These are phyloP conservation scores for Acestrorhynchus altus DNA, from an alignment of 2,797 vertebrate species.

Conservation along the genomic window DNA sequence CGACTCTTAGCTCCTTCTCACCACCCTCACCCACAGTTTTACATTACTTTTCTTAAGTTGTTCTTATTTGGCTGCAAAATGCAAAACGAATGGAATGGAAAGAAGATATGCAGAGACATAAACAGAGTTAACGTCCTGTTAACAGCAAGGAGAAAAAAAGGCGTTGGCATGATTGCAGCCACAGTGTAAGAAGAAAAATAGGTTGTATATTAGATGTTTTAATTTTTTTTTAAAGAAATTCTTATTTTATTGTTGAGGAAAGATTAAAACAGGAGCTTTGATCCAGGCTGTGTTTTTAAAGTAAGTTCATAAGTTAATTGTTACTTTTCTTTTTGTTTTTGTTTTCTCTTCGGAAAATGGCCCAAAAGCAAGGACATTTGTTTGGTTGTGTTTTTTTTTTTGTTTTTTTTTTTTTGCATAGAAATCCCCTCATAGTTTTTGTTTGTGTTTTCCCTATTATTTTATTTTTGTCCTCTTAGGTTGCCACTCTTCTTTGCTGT, in stretches of 20 bases:
- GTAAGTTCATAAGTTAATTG: slow-evolving; percentile 43
- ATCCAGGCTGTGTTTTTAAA: slow-evolving; percentile 71
- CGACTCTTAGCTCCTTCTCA: slow-evolving; percentile 83
- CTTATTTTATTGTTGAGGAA: slow-evolving; percentile 74
- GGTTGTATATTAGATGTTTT: slow-evolving; percentile 76
- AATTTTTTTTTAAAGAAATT: slow-evolving; percentile 69
- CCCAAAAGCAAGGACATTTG: not conserved
- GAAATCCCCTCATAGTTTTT: not conserved
- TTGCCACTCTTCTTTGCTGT: not conserved
- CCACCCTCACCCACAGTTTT: slow-evolving; percentile 23
- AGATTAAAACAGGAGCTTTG: slow-evolving; percentile 50
- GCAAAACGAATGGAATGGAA: slow-evolving; percentile 43
- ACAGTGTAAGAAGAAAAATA: slow-evolving; percentile 50
- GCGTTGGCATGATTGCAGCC: slow-evolving; percentile 49
- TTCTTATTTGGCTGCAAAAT: slow-evolving; percentile 57
- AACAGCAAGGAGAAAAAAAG: slow-evolving; percentile 16
- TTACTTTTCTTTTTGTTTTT: slow-evolving; percentile 46
- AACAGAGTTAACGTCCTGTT: not conserved
- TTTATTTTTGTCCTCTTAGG: slow-evolving; percentile 37
- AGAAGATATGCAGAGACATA: slow-evolving; percentile 30
- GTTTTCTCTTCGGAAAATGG: slow-evolving; percentile 12
- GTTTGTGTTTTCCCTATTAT: not conserved
- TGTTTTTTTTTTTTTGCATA: slow-evolving; percentile 25
- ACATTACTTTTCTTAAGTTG: slow-evolving; percentile 67
- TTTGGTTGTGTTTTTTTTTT: not conserved